Evolutionary conservation across 1,140 invertebrate species (phyloP).

Genomic region (Galendromus occidentalis): DNA sequence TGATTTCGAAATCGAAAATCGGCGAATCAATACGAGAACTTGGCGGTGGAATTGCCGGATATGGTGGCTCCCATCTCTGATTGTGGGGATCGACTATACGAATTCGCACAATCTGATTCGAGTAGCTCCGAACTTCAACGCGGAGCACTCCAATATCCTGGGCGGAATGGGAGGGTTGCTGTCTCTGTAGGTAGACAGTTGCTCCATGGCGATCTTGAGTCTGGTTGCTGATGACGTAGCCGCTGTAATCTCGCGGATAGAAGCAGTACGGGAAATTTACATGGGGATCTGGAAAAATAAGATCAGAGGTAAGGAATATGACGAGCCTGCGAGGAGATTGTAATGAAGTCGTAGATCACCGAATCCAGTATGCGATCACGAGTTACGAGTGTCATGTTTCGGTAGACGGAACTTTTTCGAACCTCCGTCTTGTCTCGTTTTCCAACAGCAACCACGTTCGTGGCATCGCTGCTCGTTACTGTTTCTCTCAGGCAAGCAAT

Average conservation of each 20-base stretch:
- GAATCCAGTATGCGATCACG: background rate
- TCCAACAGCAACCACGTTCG: conserved; percentile 49
- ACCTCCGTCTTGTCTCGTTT: conserved; percentile 19
- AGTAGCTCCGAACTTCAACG: conserved; percentile 33
- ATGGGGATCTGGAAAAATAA: background rate
- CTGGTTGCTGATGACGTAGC: conserved; percentile 17
- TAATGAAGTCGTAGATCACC: too few species aligned
- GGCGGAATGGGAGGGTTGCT: conserved; percentile 38
- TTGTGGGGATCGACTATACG: background rate
- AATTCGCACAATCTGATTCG: background rate
- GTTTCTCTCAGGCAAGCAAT: conserved; percentile 48
- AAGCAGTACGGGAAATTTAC: conserved; percentile 20
- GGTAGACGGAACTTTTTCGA: too few species aligned
- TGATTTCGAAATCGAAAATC: background rate
- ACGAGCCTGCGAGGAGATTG: too few species aligned
- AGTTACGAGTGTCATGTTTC: too few species aligned
- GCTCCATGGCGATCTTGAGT: background rate
- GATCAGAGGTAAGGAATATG: too few species aligned
- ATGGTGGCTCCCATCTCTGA: background rate
- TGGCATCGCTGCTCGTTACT: conserved; percentile 40
- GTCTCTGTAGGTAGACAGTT: conserved; percentile 34
- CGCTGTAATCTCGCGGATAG: conserved; percentile 18
- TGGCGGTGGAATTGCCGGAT: background rate
- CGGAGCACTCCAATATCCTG: conserved; percentile 38
- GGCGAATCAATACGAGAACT: background rate